These are phyloP conservation scores for Lerista edwardsae DNA, from an alignment of 2,797 vertebrate species.

Conservation along the genomic window DNA sequence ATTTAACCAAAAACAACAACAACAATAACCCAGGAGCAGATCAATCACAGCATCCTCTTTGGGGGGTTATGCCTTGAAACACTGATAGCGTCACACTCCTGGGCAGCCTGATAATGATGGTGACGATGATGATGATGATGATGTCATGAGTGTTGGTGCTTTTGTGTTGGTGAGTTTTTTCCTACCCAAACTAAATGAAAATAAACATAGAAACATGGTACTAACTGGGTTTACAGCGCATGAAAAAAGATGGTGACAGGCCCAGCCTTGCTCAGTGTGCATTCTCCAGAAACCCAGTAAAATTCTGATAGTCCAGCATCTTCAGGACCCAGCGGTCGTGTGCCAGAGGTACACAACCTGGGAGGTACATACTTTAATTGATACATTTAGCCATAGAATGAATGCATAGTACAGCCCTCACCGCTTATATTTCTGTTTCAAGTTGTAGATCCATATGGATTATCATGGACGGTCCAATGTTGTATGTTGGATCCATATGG, in stretches of 20 bases:
- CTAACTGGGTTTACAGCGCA: constrained; percentile 31
- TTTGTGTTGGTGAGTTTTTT: constrained; percentile 62
- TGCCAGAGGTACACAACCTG: no score
- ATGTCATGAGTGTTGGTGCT: constrained; percentile 64
- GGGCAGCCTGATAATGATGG: constrained; percentile 58
- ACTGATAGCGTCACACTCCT: constrained; percentile 19
- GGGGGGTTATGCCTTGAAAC: constrained; percentile 29
- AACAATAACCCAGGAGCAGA: constrained; percentile 13
- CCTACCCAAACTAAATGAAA: constrained; percentile 30
- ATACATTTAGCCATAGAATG: no score
- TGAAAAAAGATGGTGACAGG: background rate
- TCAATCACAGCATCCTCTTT: constrained; percentile 38
- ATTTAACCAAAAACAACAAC: constrained; percentile 41
- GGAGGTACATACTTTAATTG: no score
- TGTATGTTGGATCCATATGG: no score
- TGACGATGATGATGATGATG: constrained; percentile 51
- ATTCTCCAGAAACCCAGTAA: constrained; percentile 20
- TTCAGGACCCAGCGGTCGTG: no score
- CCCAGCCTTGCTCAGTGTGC: background rate
- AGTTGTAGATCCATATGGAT: no score
- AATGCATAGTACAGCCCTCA: no score
- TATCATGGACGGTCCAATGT: no score
- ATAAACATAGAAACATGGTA: constrained; percentile 34
- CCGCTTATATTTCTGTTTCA: no score
- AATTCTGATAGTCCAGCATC: no score